phyloP scores from a whole-genome alignment of 2,888 invertebrate species.

The Micoletzkya japonica region DNA sequence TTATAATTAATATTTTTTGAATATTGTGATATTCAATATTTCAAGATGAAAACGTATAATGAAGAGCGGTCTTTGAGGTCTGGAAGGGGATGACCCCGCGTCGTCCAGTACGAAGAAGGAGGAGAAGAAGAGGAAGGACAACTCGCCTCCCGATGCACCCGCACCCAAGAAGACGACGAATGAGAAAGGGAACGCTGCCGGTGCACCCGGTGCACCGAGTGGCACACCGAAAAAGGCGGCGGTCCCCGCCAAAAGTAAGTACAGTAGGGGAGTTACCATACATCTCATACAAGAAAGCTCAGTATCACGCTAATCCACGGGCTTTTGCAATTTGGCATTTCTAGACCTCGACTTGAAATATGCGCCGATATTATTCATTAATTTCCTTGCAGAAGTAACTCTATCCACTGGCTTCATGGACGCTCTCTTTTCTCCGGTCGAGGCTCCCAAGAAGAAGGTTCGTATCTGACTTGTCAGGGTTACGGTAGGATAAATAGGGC shows the following conservation, averaged over 20 bases:
- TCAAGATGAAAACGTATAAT: no score
- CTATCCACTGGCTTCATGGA: slow-evolving; percentile 18
- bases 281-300: background rate
- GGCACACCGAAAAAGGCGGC: slow-evolving; percentile 5
- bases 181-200: slow-evolving; percentile 9
- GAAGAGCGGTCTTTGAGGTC: slow-evolving; percentile 9
- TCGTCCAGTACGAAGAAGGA: background rate
- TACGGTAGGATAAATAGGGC: slow-evolving; percentile 16
- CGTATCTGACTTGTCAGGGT: no score
- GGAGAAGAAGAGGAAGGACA: background rate
- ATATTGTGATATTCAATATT: no score
- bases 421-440: slow-evolving; percentile 1
- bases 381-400: background rate
- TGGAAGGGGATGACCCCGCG: slow-evolving; percentile 11
- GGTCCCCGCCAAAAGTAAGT: slow-evolving; percentile 21
- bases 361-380: background rate
- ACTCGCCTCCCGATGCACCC: background rate
- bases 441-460: slow-evolving; percentile 10
- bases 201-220: background rate
- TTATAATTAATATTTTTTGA: no score
- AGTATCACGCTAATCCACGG: background rate
- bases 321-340: background rate
- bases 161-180: slow-evolving; percentile 17
- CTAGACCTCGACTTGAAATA: background rate
- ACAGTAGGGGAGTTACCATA: background rate